phyloP scores from a whole-genome alignment of 2,888 invertebrate species.

The Shargacucullia verbasci region DNA sequence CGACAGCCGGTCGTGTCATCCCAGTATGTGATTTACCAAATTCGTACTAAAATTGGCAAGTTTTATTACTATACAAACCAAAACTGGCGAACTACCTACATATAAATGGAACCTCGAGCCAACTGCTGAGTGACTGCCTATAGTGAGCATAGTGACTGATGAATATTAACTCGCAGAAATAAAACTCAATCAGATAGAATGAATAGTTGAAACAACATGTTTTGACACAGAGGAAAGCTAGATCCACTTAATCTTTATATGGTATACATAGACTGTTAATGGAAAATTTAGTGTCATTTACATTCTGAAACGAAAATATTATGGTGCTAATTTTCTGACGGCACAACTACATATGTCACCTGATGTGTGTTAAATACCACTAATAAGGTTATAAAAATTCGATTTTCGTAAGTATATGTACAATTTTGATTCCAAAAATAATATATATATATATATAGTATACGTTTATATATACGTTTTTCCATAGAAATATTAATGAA shows the following conservation, averaged over 20 bases:
- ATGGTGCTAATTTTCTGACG: constrained; percentile 21
- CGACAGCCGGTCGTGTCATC: constrained; percentile 7
- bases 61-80: too few relatives aligned
- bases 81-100: too few relatives aligned
- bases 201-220: too few relatives aligned
- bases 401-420: too few relatives aligned
- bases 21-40: constrained; percentile 1
- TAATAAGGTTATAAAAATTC: constrained; percentile 3
- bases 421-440: constrained; percentile 16
- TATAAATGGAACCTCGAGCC: constrained; percentile 3
- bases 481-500: neutral
- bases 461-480: neutral
- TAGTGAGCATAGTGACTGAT: neutral
- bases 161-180: constrained; percentile 6
- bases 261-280: too few relatives aligned
- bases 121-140: neutral
- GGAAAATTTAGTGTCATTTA: constrained; percentile 18
- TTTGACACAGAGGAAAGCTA: constrained; percentile 5
- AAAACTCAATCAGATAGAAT: constrained; percentile 8
- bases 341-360: constrained; percentile 10
- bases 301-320: neutral
- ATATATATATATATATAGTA: too few relatives aligned
- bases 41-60: too few relatives aligned
- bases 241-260: too few relatives aligned
- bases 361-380: constrained; percentile 11